Conservation (phyloP, 2,888 invertebrate genomes). For the Drosophila subquinaria region DNA sequence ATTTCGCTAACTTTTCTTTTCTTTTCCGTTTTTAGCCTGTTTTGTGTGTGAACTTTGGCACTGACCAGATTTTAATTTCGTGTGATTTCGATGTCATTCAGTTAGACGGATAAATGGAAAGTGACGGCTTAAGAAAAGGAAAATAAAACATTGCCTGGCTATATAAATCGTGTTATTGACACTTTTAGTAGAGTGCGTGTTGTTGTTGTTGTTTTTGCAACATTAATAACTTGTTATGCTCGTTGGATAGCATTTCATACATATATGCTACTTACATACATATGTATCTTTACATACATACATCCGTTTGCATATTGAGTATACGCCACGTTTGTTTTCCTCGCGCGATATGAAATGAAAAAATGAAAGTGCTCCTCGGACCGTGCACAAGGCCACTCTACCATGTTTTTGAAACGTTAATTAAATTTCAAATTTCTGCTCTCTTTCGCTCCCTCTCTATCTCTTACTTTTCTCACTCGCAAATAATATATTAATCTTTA, state of each 20-base stretch:
- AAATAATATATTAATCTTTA: neutral
- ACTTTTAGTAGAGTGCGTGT: constrained; percentile 49
- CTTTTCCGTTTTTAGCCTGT: constrained; percentile 15
- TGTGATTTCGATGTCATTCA: constrained; percentile 44
- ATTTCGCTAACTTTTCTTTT: constrained; percentile 45
- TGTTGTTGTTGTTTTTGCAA: constrained; percentile 23
- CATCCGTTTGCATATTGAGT: constrained; percentile 58
- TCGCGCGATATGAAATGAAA: constrained; percentile 13
- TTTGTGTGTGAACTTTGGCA: constrained; percentile 58
- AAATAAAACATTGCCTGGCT: constrained; percentile 29
- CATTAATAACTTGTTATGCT: constrained; percentile 61
- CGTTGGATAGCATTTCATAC: constrained; percentile 44
- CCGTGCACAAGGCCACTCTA: constrained; percentile 60
- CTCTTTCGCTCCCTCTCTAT: constrained; percentile 11
- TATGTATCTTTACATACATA: neutral
- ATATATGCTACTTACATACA: neutral
- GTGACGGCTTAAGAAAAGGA: constrained; percentile 30
- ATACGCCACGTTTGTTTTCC: constrained; percentile 54
- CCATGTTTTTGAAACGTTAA: constrained; percentile 41
- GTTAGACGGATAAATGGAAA: constrained; percentile 49
- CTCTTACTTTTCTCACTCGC: neutral
- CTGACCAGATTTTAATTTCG: constrained; percentile 48
- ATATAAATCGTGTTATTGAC: constrained; percentile 55
- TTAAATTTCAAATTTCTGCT: constrained; percentile 32
- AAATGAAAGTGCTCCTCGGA: constrained; percentile 66